These are phyloP conservation scores for Danionella cerebrum DNA, from an alignment of 2,113 vertebrate genomes.

Conservation along the genomic window DNA sequence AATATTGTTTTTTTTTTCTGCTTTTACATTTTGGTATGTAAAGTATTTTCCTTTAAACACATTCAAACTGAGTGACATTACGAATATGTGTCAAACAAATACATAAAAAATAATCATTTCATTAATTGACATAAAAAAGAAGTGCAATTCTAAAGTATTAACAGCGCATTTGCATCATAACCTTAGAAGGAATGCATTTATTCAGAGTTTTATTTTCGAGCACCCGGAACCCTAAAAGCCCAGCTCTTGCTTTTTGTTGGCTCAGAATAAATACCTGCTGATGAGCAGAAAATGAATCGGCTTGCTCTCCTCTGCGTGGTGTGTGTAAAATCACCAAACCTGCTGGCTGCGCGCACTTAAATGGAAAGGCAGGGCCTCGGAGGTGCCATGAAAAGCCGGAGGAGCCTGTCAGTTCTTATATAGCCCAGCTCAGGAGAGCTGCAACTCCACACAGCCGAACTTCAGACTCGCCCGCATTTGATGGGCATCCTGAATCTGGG, in stretches of 20 bases:
- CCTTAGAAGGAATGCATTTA: background rate
- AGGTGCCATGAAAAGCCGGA: constrained; percentile 48
- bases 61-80: too few relatives aligned
- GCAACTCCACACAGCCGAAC: constrained; percentile 29
- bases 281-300: constrained; percentile 29
- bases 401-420: constrained; percentile 45
- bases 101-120: too few relatives aligned
- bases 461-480: constrained; percentile 39
- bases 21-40: too few relatives aligned
- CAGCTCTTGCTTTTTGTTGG: background rate
- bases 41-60: too few relatives aligned
- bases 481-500: constrained; percentile 40
- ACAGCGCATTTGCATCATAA: too few relatives aligned
- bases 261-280: constrained; percentile 35
- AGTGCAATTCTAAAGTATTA: too few relatives aligned
- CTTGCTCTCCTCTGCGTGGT: constrained; percentile 20
- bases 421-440: constrained; percentile 39
- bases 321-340: constrained; percentile 39
- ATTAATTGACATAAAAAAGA: too few relatives aligned
- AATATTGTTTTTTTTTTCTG: too few relatives aligned
- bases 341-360: constrained; percentile 43
- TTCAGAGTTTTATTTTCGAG: background rate
- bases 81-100: too few relatives aligned
- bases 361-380: constrained; percentile 46
- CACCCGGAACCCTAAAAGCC: background rate